Evolutionary conservation across 2,888 invertebrate species (phyloP).

Genomic region (Harpagoxenus sublaevis): DNA sequence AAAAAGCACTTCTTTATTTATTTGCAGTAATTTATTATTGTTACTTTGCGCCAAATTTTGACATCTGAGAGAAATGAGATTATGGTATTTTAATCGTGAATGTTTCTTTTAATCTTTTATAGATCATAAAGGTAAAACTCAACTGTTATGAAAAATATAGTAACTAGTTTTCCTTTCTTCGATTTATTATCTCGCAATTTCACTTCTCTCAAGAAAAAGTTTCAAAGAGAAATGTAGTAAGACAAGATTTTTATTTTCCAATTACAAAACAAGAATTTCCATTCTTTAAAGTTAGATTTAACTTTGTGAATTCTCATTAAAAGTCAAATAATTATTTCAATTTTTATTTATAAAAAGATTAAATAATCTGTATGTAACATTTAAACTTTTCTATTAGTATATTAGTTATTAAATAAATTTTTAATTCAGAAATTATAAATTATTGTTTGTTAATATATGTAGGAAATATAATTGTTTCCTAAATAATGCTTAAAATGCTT

Average conservation of each 20-base stretch:
- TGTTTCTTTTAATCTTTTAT: neutral
- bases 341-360: neutral
- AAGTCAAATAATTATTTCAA: neutral
- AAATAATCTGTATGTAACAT: neutral
- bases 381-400: neutral
- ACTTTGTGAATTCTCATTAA: neutral
- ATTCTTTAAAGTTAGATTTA: neutral
- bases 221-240: neutral
- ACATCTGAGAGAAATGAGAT: neutral
- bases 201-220: neutral
- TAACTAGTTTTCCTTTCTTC: neutral
- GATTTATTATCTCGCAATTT: neutral
- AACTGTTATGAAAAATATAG: neutral
- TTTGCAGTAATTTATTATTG: neutral
- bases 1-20: neutral
- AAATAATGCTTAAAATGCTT: neutral
- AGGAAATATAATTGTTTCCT: neutral
- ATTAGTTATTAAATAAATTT: neutral
- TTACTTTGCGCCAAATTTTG: neutral
- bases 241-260: neutral
- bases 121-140: neutral
- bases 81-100: neutral
- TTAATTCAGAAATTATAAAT: neutral
- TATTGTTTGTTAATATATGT: neutral
- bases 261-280: neutral